A percentile compares a stretch with the other conserved stretches of the same genome.
These are phyloP conservation scores for Lasiurus cinereus DNA, from an alignment of 2,113 vertebrate genomes.

Conservation along the genomic window DNA sequence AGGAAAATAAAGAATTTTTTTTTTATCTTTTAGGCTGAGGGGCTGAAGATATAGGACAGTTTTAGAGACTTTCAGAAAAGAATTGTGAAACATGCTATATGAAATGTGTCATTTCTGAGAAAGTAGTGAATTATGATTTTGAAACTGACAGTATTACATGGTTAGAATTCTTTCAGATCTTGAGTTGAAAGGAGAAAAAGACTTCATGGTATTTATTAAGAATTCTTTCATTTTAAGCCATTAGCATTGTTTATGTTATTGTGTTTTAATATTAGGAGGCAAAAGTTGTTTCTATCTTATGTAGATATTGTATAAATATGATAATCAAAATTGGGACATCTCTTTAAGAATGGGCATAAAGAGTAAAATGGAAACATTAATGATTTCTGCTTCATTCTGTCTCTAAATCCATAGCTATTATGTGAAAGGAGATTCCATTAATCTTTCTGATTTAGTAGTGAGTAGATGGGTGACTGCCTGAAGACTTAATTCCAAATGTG, in stretches of 20 bases:
- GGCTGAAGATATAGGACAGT: background rate
- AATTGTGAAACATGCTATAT: background rate
- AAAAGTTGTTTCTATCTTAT: background rate
- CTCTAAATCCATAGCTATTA: background rate
- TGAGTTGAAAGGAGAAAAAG: background rate
- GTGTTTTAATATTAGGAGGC: background rate
- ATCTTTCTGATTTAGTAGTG: background rate
- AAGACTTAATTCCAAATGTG: background rate
- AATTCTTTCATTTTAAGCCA: background rate
- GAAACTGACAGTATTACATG: background rate
- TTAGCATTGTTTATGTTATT: background rate
- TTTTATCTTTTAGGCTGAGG: background rate
- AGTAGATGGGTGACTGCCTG: background rate
- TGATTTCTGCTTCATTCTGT: background rate
- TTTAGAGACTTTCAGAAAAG: conserved; percentile 22
- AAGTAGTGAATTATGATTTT: conserved; percentile 32
- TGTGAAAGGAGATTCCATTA: background rate
- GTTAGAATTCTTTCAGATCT: background rate
- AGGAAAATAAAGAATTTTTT: background rate
- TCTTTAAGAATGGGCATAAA: background rate
- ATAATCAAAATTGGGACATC: background rate
- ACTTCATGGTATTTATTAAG: background rate
- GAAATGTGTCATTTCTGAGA: conserved; percentile 22
- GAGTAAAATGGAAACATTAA: background rate
- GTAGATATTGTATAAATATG: background rate